Conservation (phyloP, 2,113 vertebrate species). For the Trichechus manatus region DNA sequence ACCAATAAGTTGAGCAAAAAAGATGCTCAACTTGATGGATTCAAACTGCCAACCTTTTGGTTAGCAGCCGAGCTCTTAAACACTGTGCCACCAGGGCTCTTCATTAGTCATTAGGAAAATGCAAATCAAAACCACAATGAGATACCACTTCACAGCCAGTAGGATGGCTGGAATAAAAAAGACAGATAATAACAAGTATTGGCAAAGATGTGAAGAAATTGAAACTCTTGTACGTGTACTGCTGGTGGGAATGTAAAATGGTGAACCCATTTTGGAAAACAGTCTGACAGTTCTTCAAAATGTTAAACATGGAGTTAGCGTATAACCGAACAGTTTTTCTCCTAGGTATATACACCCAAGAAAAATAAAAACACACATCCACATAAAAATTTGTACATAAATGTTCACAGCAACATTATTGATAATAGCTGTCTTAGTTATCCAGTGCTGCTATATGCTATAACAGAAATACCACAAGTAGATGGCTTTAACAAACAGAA, state of each 20-base stretch:
- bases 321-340: not conserved
- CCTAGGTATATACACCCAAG: not conserved
- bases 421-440: no score
- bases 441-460: no score
- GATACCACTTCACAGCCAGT: not conserved
- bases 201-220: not conserved
- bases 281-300: constrained; percentile 11
- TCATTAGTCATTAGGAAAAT: constrained; percentile 2
- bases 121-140: not conserved
- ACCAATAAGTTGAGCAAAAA: not conserved
- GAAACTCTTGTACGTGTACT: not conserved
- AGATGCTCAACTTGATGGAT: not conserved
- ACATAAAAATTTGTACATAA: no score
- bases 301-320: not conserved
- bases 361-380: no score
- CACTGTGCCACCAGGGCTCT: not conserved
- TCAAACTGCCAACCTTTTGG: no score
- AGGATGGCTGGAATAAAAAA: not conserved
- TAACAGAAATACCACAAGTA: no score
- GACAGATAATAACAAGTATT: not conserved
- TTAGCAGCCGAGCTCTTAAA: no score
- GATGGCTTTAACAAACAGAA: no score
- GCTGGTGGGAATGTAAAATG: not conserved
- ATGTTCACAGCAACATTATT: no score
- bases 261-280: not conserved